A percentile compares a stretch with the other conserved stretches of the same genome.
Conservation (phyloP, 2,113 vertebrate species). For the Castor canadensis region DNA sequence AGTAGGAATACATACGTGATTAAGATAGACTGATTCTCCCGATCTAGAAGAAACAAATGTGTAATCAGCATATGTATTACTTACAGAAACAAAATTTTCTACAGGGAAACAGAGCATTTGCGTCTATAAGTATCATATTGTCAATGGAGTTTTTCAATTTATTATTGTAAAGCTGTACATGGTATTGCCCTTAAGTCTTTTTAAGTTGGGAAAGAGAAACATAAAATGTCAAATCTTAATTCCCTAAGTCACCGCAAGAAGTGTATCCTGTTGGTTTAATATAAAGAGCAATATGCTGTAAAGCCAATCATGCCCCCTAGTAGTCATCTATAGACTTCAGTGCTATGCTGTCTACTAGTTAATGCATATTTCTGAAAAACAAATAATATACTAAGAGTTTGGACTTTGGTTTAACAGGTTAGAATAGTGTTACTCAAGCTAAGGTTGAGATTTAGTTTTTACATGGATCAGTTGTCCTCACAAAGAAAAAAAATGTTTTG, state of each 20-base stretch:
- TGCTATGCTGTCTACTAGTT: not conserved
- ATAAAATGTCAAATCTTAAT: constrained; percentile 28
- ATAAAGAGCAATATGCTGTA: not conserved
- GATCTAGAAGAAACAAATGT: constrained; percentile 83
- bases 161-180: not conserved
- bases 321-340: not conserved
- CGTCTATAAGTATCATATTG: not conserved
- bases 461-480: not conserved
- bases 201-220: not conserved
- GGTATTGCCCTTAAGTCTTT: not conserved
- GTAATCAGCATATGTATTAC: not conserved
- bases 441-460: constrained; percentile 45
- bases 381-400: not conserved
- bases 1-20: constrained; percentile 89
- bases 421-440: not conserved
- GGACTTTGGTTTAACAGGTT: not conserved
- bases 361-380: not conserved
- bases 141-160: not conserved
- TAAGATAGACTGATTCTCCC: constrained; percentile 90
- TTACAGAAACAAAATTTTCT: not conserved
- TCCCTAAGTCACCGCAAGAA: not conserved
- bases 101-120: not conserved
- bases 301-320: not conserved
- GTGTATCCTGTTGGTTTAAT: not conserved
- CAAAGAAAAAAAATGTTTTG: not conserved